Base-by-base conservation (phyloP, 2,888 invertebrate genomes). In the Eulithis prunata region DNA sequence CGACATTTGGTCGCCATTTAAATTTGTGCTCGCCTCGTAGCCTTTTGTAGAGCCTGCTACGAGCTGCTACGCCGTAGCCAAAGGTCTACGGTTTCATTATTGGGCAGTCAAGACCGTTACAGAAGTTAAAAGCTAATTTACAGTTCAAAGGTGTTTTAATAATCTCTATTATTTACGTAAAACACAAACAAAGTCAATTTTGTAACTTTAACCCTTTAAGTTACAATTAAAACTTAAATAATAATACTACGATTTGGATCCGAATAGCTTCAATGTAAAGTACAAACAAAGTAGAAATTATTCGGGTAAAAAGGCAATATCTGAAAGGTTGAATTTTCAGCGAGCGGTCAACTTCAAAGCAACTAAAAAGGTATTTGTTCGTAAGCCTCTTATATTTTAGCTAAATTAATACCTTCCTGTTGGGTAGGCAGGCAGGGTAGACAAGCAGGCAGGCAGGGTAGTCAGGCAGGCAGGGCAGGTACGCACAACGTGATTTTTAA, bases 311-410 rank as follows among this genome's bases (percentile, higher is more conserved):
- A 69, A 66, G 66, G 47, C 36, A 58, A 62, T 66, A 57, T 54
- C 45, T 38, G 64, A 65, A 69, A 60, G 64, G 63, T 62, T 54
- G 59, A 60, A 49, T 64, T 70, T 67, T 60, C 45, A 45, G 57
- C 28, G 57, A 56, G 68, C 58, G 71, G 71, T 66, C 64, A 58
- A 68, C 69, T 68, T 75, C 73, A 74, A 77, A 77, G 71, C 62
- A 64, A 71, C 64, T 70, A 59, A 75, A 53, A 73, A 71, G 72
- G 71, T 73, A 72, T 73, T 72, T 68, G 70, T 66, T 65, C 54
- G 52, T 73, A 77, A 78, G 71, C 76, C 71, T 68, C 77, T 78
- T 76, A 75, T 70, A 71, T 74, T 75, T 71, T 73, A 71, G 66
- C 71, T 71, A 65, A 76, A 74, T 73, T 71, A 74, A 74, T 75